These are phyloP conservation scores for Pteronotus mesoamericanus DNA, from an alignment of 2,797 vertebrate genomes.

Conservation along the genomic window DNA sequence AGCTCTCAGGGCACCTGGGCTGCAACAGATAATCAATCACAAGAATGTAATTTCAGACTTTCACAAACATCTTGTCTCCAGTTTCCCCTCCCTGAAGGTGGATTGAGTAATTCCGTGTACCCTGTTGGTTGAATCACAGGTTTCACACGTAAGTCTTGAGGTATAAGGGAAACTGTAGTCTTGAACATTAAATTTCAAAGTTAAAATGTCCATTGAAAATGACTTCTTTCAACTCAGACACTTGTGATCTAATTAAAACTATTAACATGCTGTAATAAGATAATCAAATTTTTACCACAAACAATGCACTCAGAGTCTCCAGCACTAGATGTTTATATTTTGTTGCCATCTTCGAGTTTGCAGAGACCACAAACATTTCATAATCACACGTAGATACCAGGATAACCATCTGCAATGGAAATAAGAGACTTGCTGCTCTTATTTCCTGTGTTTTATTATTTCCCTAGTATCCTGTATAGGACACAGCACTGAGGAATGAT, in stretches of 20 bases:
- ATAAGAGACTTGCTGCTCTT: neutral
- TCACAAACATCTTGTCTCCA: neutral
- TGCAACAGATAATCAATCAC: neutral
- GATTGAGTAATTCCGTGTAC: slow-evolving; percentile 39
- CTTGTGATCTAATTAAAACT: neutral
- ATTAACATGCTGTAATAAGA: neutral
- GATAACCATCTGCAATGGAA: neutral
- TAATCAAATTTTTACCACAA: neutral
- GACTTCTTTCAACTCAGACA: neutral
- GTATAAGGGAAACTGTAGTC: neutral
- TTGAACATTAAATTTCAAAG: neutral
- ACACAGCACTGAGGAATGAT: neutral
- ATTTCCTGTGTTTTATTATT: neutral
- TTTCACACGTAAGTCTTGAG: slow-evolving; percentile 35
- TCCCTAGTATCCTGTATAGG: neutral
- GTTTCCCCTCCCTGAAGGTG: neutral
- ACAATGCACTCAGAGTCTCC: neutral
- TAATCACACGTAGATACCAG: neutral
- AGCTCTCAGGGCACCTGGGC: neutral
- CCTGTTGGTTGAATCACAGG: slow-evolving; percentile 47
- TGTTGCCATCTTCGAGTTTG: neutral
- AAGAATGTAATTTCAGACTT: slow-evolving; percentile 29
- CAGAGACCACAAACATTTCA: slow-evolving; percentile 29
- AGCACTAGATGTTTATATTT: neutral
- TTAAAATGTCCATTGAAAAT: slow-evolving; percentile 23